A percentile compares a stretch with the other conserved stretches of the same genome.
These are phyloP conservation scores for Geotrypetes seraphini DNA, from an alignment of 2,797 vertebrate species.

Conservation along the genomic window DNA sequence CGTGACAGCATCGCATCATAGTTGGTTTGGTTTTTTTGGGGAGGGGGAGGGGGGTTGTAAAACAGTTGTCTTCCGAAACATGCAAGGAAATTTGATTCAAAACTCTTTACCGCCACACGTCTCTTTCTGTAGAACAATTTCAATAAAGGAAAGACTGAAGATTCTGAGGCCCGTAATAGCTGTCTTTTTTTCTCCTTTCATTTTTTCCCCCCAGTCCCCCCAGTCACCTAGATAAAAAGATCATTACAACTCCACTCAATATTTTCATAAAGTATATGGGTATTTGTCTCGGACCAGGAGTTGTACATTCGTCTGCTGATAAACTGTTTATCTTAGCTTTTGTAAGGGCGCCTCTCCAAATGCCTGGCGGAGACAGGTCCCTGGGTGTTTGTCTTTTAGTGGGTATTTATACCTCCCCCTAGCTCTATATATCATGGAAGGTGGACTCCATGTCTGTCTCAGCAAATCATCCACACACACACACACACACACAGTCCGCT, in stretches of 20 bases:
- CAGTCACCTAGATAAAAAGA: conserved; percentile 2
- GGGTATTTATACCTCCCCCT: conserved; percentile 42
- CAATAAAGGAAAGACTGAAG: background rate
- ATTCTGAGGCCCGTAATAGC: background rate
- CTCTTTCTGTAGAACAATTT: no score
- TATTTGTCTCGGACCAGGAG: conserved; percentile 46
- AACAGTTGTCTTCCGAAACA: no score
- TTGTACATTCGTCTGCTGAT: conserved; percentile 63
- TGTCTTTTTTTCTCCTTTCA: conserved; percentile 4
- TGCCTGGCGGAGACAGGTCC: conserved; percentile 61
- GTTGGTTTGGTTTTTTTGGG: no score
- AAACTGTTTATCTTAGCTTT: conserved; percentile 74
- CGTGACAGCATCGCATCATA: no score
- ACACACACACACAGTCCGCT: conserved; percentile 30
- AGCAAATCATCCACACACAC: conserved; percentile 1
- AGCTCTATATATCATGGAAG: conserved; percentile 41
- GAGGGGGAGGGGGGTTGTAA: no score
- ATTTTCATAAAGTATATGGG: conserved; percentile 42
- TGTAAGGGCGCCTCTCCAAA: conserved; percentile 68
- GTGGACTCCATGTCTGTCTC: conserved; percentile 28
- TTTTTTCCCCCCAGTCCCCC: background rate
- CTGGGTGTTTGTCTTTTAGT: conserved; percentile 54
- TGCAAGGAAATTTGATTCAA: background rate
- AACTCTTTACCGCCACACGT: no score
- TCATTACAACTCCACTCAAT: background rate